A percentile compares a stretch with the other conserved stretches of the same genome.
phyloP scores from a whole-genome alignment of 2,888 invertebrate species.

The Ypsolopha sequella region DNA sequence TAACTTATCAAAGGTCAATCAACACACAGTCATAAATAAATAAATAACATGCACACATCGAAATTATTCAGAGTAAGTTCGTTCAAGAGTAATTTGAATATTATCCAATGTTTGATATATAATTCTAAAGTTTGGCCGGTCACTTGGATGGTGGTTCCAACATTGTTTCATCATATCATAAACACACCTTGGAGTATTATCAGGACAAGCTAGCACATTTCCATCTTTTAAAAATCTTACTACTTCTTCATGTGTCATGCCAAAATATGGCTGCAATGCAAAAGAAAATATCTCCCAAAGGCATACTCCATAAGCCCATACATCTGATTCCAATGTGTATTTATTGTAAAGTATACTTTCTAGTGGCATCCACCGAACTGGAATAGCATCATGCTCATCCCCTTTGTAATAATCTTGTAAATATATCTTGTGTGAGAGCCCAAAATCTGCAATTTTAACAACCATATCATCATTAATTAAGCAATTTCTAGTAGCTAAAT shows the following conservation, averaged over 20 bases:
- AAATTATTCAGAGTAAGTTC: constrained; percentile 48
- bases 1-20: not conserved
- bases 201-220: constrained; percentile 90
- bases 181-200: constrained; percentile 86
- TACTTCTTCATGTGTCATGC: constrained; percentile 97
- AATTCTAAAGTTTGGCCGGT: constrained; percentile 87
- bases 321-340: constrained; percentile 95
- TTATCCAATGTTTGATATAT: constrained; percentile 85
- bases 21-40: constrained; percentile 1
- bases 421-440: constrained; percentile 95
- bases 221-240: constrained; percentile 95
- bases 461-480: constrained; percentile 93
- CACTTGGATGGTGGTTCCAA: constrained; percentile 89
- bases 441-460: constrained; percentile 98
- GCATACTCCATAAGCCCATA: constrained; percentile 97
- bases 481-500: constrained; percentile 95
- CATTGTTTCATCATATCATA: constrained; percentile 95
- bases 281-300: constrained; percentile 98
- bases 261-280: constrained; percentile 96
- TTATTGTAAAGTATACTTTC: constrained; percentile 97
- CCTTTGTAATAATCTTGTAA: constrained; percentile 96
- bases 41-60: not conserved
- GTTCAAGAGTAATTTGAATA: constrained; percentile 68
- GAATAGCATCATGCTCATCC: constrained; percentile 95
- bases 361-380: constrained; percentile 98